Percentiles rank a stretch among this genome's conserved stretches.
phyloP scores from a whole-genome alignment of 2,797 vertebrate species.

The Caiman crocodilus region DNA sequence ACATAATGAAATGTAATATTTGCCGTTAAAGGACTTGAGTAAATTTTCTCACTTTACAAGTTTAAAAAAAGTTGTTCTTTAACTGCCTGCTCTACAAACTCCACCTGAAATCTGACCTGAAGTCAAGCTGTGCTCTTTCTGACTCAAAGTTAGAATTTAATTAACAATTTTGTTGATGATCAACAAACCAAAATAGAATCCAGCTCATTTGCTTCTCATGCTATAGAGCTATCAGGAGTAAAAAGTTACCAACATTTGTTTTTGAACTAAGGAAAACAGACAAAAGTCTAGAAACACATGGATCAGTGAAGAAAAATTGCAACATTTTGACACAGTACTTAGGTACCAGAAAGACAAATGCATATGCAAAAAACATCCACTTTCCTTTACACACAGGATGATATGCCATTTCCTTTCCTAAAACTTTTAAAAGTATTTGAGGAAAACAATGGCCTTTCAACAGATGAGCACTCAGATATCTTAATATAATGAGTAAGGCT shows the following conservation, averaged over 20 bases:
- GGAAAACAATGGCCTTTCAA: background rate
- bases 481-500: background rate
- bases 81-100: background rate
- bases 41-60: background rate
- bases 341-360: background rate
- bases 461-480: background rate
- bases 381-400: background rate
- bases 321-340: background rate
- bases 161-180: background rate
- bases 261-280: constrained; percentile 24
- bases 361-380: background rate
- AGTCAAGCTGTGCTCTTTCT: background rate
- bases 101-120: background rate
- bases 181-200: constrained; percentile 36
- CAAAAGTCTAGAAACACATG: background rate
- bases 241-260: constrained; percentile 13
- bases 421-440: background rate
- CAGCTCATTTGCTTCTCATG: background rate
- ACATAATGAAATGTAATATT: background rate
- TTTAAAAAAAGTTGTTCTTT: background rate
- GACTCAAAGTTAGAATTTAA: background rate
- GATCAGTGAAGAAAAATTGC: background rate
- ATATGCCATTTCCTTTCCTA: background rate
- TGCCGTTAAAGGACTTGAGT: background rate
- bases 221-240: background rate